phyloP scores from a whole-genome alignment of 2,797 vertebrate genomes.

The Oryzias dopingdopingensis region DNA sequence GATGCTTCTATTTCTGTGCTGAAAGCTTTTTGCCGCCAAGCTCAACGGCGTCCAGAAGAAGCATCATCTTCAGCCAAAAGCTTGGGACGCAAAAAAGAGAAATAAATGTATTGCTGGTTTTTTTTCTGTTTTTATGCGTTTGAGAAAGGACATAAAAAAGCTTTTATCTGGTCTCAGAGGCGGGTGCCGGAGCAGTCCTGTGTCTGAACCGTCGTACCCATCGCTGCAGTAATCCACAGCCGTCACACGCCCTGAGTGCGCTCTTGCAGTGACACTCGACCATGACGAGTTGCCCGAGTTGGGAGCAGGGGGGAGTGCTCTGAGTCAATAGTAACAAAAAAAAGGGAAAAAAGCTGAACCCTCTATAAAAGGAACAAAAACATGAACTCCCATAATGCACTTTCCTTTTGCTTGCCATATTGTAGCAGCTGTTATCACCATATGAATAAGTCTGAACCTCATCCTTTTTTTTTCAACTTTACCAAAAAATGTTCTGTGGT shows the following conservation, averaged over 20 bases:
- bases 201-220: slow-evolving; percentile 7
- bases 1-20: slow-evolving; percentile 35
- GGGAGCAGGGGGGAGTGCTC: slow-evolving; percentile 21
- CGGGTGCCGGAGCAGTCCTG: slow-evolving; percentile 30
- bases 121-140: slow-evolving; percentile 20
- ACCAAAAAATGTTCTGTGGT: too few relatives aligned
- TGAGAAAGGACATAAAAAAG: slow-evolving; percentile 65
- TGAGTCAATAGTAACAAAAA: not conserved
- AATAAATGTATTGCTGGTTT: not conserved
- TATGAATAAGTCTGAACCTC: too few relatives aligned
- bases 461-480: too few relatives aligned
- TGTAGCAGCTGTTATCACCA: too few relatives aligned
- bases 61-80: slow-evolving; percentile 20
- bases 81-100: slow-evolving; percentile 37
- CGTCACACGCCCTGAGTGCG: slow-evolving; percentile 52
- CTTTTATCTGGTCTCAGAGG: slow-evolving; percentile 61
- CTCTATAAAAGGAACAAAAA: too few relatives aligned
- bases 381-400: too few relatives aligned
- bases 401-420: too few relatives aligned
- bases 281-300: slow-evolving; percentile 27
- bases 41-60: slow-evolving; percentile 15
- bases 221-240: slow-evolving; percentile 30
- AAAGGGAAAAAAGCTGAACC: not conserved
- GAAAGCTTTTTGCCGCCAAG: slow-evolving; percentile 52
- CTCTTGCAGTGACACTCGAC: slow-evolving; percentile 40